phyloP scores from a whole-genome alignment of 2,113 vertebrate species.

The Saguinus imperator region DNA sequence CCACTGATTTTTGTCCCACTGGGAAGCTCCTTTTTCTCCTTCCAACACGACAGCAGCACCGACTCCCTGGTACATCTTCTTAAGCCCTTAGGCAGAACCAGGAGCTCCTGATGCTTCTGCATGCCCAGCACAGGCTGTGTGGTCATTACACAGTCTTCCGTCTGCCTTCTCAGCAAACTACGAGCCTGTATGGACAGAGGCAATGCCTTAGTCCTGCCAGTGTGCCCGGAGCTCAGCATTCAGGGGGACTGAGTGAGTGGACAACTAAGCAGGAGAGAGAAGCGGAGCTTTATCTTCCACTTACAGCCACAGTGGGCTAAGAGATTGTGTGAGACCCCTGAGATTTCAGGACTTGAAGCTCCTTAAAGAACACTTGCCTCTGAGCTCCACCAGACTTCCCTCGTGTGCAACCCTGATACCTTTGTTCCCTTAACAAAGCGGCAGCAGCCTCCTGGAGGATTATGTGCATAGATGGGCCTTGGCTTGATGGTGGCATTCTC shows the following conservation, averaged over 20 bases:
- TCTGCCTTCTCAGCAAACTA: background rate
- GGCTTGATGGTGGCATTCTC: too few species aligned
- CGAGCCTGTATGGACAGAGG: background rate
- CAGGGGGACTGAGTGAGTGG: too few species aligned
- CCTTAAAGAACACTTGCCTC: background rate
- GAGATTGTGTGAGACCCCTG: background rate
- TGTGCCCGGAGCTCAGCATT: too few species aligned
- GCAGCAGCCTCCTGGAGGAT: accelerated
- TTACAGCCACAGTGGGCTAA: too few species aligned
- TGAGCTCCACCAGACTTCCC: too few species aligned
- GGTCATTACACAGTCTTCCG: accelerated
- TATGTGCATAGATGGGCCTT: background rate
- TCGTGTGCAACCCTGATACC: background rate
- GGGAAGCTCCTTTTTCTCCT: too few species aligned
- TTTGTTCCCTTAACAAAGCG: too few species aligned
- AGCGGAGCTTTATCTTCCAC: accelerated
- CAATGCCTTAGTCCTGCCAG: accelerated
- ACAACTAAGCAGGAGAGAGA: background rate
- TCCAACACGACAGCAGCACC: background rate
- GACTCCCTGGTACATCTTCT: background rate
- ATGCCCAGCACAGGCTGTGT: background rate
- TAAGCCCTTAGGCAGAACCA: background rate
- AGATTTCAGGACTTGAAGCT: background rate
- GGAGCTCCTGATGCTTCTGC: background rate
- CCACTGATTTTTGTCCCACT: accelerated